phyloP scores from a whole-genome alignment of 2,113 vertebrate species.

The Ranitomeya variabilis region DNA sequence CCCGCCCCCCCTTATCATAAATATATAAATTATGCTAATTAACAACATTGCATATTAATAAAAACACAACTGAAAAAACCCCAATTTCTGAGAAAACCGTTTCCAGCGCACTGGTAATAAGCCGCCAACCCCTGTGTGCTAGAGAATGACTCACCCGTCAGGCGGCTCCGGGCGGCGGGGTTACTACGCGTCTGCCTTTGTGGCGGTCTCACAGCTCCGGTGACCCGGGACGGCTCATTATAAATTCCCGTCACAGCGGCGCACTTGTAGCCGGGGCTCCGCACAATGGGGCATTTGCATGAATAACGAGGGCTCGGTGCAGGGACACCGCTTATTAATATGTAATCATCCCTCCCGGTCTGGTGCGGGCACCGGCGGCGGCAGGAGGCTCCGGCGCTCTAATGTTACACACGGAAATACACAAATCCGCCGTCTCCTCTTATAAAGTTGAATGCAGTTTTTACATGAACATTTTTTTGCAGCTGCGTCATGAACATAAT shows the following conservation, averaged over 20 bases:
- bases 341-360: slow-evolving; percentile 68
- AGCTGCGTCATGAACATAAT: slow-evolving; percentile 99
- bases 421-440: slow-evolving; percentile 51
- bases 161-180: slow-evolving; percentile 59
- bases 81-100: not conserved
- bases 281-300: slow-evolving; percentile 79
- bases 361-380: slow-evolving; percentile 19
- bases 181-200: not conserved
- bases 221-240: slow-evolving; percentile 73
- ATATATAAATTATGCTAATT: slow-evolving; percentile 99
- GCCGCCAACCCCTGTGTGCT: too few relatives aligned
- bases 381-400: slow-evolving; percentile 14
- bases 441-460: slow-evolving; percentile 65
- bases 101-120: not conserved
- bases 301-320: slow-evolving; percentile 74
- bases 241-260: slow-evolving; percentile 83
- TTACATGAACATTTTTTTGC: slow-evolving; percentile 84
- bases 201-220: not conserved
- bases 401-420: slow-evolving; percentile 43
- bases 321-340: slow-evolving; percentile 68
- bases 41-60: slow-evolving; percentile 96
- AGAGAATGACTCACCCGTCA: slow-evolving; percentile 70
- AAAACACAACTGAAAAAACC: slow-evolving; percentile 65
- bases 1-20: slow-evolving; percentile 88
- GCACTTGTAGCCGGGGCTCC: slow-evolving; percentile 75